Evolutionary conservation across 2,113 vertebrate genomes (phyloP).

Genomic region (Pterocles gutturalis): DNA sequence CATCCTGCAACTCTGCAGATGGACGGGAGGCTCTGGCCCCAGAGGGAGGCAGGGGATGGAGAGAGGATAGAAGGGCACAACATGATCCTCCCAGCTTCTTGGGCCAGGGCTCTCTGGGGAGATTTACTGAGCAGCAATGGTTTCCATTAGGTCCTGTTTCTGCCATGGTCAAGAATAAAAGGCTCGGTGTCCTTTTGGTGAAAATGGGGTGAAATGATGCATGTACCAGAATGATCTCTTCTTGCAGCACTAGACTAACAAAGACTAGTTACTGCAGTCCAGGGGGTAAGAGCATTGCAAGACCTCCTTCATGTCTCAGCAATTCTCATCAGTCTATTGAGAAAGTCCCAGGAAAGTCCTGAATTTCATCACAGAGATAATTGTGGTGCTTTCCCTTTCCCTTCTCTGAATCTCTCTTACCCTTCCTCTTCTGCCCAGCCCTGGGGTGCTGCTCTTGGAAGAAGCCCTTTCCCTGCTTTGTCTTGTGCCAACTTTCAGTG

Average conservation of each 20-base stretch:
- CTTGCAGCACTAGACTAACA: neutral
- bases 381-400: neutral
- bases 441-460: neutral
- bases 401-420: neutral
- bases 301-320: neutral
- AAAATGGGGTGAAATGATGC: neutral
- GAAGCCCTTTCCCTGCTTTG: neutral
- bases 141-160: neutral
- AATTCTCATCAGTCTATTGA: neutral
- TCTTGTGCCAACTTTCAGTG: neutral
- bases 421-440: neutral
- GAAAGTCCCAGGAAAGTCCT: constrained; percentile 20
- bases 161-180: neutral
- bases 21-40: neutral
- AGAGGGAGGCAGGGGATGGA: neutral
- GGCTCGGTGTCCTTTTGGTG: neutral
- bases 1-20: rapidly evolving
- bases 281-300: neutral
- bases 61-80: neutral
- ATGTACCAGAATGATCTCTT: neutral
- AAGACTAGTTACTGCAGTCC: neutral
- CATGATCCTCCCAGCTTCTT: neutral
- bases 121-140: neutral
- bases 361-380: constrained; percentile 28
- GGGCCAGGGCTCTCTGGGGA: neutral